These are phyloP conservation scores for Biston stratarius DNA, from an alignment of 2,888 invertebrate genomes.

Conservation along the genomic window DNA sequence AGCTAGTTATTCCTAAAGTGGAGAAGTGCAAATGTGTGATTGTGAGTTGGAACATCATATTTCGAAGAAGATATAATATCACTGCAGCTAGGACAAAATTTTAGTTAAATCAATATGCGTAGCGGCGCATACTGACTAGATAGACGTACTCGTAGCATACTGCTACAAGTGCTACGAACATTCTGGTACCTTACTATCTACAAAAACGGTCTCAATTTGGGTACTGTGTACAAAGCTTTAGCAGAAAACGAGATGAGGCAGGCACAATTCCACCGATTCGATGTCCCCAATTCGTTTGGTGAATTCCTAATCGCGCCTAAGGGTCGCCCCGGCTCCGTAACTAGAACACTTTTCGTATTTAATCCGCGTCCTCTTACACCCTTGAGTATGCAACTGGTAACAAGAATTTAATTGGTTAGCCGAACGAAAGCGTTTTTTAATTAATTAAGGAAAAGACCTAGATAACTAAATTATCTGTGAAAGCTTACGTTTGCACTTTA, in stretches of 20 bases:
- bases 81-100: background rate
- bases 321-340: constrained; percentile 71
- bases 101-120: background rate
- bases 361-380: constrained; percentile 69
- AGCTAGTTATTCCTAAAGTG: too few relatives aligned
- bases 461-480: constrained; percentile 12
- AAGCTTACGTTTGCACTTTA: constrained; percentile 6
- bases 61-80: too few relatives aligned
- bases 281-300: constrained; percentile 82
- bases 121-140: background rate
- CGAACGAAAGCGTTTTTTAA: constrained; percentile 39
- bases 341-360: constrained; percentile 73
- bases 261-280: constrained; percentile 83
- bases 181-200: constrained; percentile 15
- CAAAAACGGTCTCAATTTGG: constrained; percentile 15
- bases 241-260: constrained; percentile 71
- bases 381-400: constrained; percentile 59
- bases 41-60: too few relatives aligned
- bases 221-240: constrained; percentile 25
- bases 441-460: constrained; percentile 38
- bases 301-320: constrained; percentile 80
- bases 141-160: constrained; percentile 13
- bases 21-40: too few relatives aligned
- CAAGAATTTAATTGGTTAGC: constrained; percentile 69
- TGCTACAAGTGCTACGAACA: constrained; percentile 12